These are phyloP conservation scores for Papilio elwesi DNA, from an alignment of 2,888 invertebrate species.

Conservation along the genomic window DNA sequence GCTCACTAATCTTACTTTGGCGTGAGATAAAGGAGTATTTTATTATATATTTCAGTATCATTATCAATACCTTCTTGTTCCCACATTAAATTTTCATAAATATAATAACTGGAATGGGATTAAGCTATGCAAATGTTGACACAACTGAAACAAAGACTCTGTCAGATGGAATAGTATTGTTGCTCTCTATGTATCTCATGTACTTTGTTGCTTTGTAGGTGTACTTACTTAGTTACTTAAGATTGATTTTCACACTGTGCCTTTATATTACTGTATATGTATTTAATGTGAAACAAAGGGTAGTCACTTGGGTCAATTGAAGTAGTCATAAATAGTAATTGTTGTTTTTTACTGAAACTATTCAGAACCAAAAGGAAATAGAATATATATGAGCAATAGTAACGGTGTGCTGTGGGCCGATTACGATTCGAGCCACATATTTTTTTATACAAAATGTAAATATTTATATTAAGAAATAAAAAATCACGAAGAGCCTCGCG, in stretches of 20 bases:
- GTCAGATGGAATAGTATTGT: neutral
- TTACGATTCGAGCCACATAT: too few species aligned
- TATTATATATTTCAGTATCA: neutral
- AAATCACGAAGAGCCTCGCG: neutral
- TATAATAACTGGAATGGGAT: neutral
- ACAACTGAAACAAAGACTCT: constrained; percentile 18
- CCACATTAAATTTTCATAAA: neutral
- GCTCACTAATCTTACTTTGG: constrained; percentile 83
- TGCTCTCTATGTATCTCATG: neutral
- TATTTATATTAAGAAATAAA: neutral
- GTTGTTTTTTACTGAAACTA: too few species aligned
- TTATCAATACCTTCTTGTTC: neutral
- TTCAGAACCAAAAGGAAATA: too few species aligned
- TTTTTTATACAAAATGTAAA: neutral
- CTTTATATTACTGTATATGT: neutral
- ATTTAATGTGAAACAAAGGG: too few species aligned
- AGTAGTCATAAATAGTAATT: too few species aligned
- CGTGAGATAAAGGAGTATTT: constrained; percentile 62
- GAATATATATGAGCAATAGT: too few species aligned
- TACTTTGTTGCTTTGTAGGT: too few species aligned
- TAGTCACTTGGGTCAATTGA: too few species aligned
- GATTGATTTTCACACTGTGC: neutral
- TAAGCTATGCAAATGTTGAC: constrained; percentile 24
- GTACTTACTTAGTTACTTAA: neutral
- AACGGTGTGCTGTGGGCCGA: too few species aligned